Evolutionary conservation across 2,888 invertebrate genomes (phyloP).

Genomic region (Poecilobothrus nobilitatus): DNA sequence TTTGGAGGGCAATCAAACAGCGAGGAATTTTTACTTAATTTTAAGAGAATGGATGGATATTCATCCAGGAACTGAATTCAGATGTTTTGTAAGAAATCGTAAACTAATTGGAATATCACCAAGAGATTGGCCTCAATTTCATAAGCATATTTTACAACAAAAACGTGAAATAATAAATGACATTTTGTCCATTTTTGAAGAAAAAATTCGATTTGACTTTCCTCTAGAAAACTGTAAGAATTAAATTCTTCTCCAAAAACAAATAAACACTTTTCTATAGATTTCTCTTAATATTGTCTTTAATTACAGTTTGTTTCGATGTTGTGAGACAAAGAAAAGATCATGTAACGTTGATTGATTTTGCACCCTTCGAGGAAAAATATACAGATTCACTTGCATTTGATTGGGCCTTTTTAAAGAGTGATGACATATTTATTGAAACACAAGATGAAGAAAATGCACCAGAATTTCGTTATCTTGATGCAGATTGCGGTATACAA

Average conservation of each 20-base stretch:
- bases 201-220: constrained; percentile 24
- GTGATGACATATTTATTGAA: background rate
- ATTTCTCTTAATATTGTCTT: too few species aligned
- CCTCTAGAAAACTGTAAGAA: constrained; percentile 24
- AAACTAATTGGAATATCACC: constrained; percentile 25
- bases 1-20: background rate
- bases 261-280: too few species aligned
- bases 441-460: constrained; percentile 16
- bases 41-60: constrained; percentile 26
- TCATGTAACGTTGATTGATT: constrained; percentile 23
- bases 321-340: constrained; percentile 24
- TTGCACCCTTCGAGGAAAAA: constrained; percentile 24
- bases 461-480: constrained; percentile 26
- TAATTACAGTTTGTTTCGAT: constrained; percentile 25
- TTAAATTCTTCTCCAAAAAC: background rate
- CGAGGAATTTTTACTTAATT: constrained; percentile 18
- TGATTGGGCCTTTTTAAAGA: constrained; percentile 20
- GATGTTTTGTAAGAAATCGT: constrained; percentile 25
- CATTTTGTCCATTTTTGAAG: constrained; percentile 24
- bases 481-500: constrained; percentile 24
- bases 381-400: constrained; percentile 23
- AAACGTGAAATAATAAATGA: constrained; percentile 24
- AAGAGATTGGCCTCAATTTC: constrained; percentile 26
- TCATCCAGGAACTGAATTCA: constrained; percentile 26
- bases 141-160: constrained; percentile 22